phyloP scores from a whole-genome alignment of 2,113 vertebrate genomes.

The Gallinago undulata region DNA sequence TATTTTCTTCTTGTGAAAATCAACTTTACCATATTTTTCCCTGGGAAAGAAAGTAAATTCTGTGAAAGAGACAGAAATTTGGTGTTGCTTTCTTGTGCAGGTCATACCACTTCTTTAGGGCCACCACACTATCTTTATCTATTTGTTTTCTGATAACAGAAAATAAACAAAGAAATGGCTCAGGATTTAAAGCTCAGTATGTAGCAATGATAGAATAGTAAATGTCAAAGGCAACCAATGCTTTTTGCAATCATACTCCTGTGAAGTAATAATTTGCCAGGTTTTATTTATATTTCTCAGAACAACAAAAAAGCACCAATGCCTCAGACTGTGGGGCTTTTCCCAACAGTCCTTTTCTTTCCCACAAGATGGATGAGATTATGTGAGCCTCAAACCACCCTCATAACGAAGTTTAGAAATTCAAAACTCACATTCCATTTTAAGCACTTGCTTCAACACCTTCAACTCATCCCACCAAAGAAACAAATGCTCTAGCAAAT shows the following conservation, averaged over 20 bases:
- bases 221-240: neutral
- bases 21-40: neutral
- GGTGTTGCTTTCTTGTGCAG: neutral
- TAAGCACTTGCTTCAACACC: neutral
- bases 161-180: neutral
- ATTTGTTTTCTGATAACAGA: neutral
- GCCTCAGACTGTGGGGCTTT: neutral
- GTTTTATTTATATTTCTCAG: neutral
- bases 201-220: neutral
- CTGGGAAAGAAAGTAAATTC: neutral
- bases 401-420: neutral
- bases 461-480: neutral
- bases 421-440: neutral
- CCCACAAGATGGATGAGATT: neutral
- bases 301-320: neutral
- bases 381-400: neutral
- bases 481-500: neutral
- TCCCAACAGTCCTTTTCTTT: neutral
- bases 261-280: neutral
- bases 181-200: neutral
- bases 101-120: neutral
- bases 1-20: neutral
- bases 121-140: neutral
- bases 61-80: neutral
- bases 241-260: neutral